Evolutionary conservation across 1,140 invertebrate genomes (phyloP).

Genomic region (Aplysia californica): DNA sequence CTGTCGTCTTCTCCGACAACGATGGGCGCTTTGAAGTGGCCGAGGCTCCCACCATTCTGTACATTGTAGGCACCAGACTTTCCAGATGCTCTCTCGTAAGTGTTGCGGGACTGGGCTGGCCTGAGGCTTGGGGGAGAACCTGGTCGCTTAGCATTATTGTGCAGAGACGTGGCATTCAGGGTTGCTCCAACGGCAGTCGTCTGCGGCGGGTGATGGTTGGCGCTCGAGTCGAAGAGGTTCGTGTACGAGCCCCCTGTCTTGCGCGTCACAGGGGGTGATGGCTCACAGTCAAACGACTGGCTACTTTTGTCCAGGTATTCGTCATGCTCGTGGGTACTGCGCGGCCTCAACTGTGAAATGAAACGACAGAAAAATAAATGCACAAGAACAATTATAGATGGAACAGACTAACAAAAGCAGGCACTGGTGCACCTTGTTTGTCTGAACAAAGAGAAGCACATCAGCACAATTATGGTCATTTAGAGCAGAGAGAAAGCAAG

Average conservation of each 20-base stretch:
- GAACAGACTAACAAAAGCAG: background rate
- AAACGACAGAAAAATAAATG: conserved; percentile 9
- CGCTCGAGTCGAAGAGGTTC: conserved; percentile 83
- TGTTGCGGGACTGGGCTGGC: conserved; percentile 25
- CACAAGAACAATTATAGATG: background rate
- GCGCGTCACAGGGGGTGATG: conserved; percentile 80
- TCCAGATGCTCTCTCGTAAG: conserved; percentile 18
- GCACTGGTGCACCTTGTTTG: too few relatives aligned
- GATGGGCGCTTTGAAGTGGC: conserved; percentile 40
- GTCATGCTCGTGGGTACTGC: conserved; percentile 37
- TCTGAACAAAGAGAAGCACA: too few relatives aligned
- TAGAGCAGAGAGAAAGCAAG: too few relatives aligned
- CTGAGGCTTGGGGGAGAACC: conserved; percentile 20
- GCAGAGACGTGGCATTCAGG: conserved; percentile 34
- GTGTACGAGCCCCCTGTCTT: conserved; percentile 86
- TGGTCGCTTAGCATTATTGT: conserved; percentile 28
- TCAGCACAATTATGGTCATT: too few relatives aligned
- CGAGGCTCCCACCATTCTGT: conserved; percentile 20
- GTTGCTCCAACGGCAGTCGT: conserved; percentile 42
- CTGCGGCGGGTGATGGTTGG: conserved; percentile 31
- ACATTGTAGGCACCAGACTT: background rate
- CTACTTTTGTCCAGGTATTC: conserved; percentile 63
- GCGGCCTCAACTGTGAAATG: conserved; percentile 40
- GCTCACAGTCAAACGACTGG: conserved; percentile 85
- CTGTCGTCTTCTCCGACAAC: conserved; percentile 52